Conservation (phyloP, 2,888 invertebrate genomes). For the Isotomurus palustris region DNA sequence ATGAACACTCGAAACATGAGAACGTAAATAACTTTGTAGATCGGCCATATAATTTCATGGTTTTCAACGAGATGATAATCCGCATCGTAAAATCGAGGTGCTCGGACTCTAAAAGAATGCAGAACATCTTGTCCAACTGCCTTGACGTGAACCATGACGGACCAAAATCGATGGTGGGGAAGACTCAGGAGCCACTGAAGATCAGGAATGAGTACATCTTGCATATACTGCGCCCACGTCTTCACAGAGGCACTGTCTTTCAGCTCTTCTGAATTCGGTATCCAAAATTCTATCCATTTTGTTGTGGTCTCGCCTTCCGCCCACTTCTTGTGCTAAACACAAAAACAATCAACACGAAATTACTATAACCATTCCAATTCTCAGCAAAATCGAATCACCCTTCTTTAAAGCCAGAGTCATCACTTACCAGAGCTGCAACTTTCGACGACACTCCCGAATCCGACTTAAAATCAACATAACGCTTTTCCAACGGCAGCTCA, state of each 20-base stretch:
- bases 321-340: constrained; percentile 57
- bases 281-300: constrained; percentile 58
- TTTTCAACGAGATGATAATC: constrained; percentile 50
- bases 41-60: constrained; percentile 53
- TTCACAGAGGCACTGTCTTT: constrained; percentile 59
- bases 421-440: constrained; percentile 62
- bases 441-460: constrained; percentile 54
- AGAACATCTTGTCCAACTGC: constrained; percentile 59
- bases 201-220: constrained; percentile 59
- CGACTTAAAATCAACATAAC: constrained; percentile 26
- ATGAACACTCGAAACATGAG: constrained; percentile 66
- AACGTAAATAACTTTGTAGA: constrained; percentile 57
- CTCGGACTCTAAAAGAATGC: constrained; percentile 68
- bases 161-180: constrained; percentile 62
- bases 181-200: constrained; percentile 64
- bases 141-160: constrained; percentile 61
- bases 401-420: neutral
- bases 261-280: constrained; percentile 52
- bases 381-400: neutral
- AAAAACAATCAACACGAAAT: constrained; percentile 4
- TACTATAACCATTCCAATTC: neutral
- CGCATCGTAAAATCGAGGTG: constrained; percentile 63
- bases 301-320: constrained; percentile 52
- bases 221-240: constrained; percentile 63
- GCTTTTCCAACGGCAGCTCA: constrained; percentile 26